Conservation (phyloP, 2,113 vertebrate genomes). For the Scalopus aquaticus region DNA sequence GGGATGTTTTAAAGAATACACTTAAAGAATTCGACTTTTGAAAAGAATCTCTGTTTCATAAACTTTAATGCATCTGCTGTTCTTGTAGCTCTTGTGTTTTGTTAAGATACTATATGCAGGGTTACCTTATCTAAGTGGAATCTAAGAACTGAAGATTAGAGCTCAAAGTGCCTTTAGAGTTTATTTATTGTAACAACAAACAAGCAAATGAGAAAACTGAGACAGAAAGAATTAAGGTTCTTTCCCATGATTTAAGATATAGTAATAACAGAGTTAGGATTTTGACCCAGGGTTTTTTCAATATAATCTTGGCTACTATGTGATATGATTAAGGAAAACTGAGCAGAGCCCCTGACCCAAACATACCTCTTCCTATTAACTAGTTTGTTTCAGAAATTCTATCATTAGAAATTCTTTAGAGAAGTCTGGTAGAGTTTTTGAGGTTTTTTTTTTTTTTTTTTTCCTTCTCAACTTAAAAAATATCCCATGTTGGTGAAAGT, state of each 20-base stretch:
- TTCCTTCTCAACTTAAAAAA: neutral
- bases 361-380: neutral
- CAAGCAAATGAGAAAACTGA: neutral
- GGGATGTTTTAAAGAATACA: neutral
- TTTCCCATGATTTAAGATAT: neutral
- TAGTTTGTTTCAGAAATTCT: conserved; percentile 7
- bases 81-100: neutral
- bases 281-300: neutral
- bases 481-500: neutral
- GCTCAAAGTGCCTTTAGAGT: neutral
- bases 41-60: neutral
- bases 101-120: conserved; percentile 91
- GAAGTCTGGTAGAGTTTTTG: neutral
- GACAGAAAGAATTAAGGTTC: neutral
- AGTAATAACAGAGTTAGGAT: neutral
- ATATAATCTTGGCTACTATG: neutral
- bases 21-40: neutral
- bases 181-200: neutral
- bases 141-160: conserved; percentile 85
- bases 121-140: conserved; percentile 89
- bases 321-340: neutral
- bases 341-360: neutral
- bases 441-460: neutral
- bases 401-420: neutral
- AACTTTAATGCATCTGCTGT: neutral